These are phyloP conservation scores for Podiceps cristatus DNA, from an alignment of 2,113 vertebrate genomes.

Conservation along the genomic window DNA sequence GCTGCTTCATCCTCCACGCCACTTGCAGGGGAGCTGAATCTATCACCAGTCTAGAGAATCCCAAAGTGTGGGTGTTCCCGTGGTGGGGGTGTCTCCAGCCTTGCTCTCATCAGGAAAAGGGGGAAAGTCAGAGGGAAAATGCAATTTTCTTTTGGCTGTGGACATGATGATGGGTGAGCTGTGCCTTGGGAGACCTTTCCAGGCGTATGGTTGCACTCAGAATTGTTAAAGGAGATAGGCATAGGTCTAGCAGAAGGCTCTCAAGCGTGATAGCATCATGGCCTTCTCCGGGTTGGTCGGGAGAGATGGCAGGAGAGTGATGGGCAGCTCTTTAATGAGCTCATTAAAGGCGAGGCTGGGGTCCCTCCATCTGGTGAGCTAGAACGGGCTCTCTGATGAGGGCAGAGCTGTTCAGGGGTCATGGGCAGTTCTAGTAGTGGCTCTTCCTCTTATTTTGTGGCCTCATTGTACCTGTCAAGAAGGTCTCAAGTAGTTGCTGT, in stretches of 20 bases:
- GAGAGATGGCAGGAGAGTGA: not conserved
- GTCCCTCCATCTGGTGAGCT: not conserved
- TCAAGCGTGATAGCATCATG: not conserved
- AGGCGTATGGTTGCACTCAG: not conserved
- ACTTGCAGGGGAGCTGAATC: not conserved
- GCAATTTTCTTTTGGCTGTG: not conserved
- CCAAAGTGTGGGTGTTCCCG: not conserved
- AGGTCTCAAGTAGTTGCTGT: not conserved
- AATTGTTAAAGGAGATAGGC: not conserved
- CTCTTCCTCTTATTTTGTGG: not conserved
- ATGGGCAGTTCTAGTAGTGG: not conserved
- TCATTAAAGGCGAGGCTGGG: not conserved
- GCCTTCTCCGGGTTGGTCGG: not conserved
- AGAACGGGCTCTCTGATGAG: fast-evolving
- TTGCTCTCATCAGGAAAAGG: not conserved
- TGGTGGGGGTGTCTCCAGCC: not conserved
- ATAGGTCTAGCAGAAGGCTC: not conserved
- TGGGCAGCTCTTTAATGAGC: not conserved
- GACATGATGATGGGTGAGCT: not conserved
- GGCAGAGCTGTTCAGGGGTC: not conserved
- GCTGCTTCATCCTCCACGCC: not conserved
- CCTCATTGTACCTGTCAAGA: not conserved
- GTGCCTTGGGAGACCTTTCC: not conserved
- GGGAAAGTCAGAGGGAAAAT: not conserved
- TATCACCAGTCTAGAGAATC: not conserved